Evolutionary conservation across 2,888 invertebrate species (phyloP).

Genomic region (Athalia cordata): DNA sequence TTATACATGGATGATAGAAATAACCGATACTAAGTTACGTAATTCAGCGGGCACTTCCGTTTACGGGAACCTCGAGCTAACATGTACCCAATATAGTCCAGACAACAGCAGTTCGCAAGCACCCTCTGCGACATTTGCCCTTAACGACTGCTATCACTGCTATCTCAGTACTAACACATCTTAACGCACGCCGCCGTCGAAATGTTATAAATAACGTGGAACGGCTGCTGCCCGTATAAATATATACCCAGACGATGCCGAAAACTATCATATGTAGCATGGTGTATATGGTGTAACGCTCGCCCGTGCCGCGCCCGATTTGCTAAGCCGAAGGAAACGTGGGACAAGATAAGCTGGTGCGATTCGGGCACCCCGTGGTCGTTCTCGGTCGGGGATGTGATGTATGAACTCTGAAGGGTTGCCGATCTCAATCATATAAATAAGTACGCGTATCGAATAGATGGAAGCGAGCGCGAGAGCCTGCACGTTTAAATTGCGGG

Average conservation of each 20-base stretch:
- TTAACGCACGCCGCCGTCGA: constrained; percentile 22
- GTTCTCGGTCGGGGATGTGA: background rate
- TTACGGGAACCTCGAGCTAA: constrained; percentile 29
- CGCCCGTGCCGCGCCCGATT: background rate
- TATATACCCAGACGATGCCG: constrained; percentile 30
- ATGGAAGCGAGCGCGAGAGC: background rate
- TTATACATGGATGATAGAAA: background rate
- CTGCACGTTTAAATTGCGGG: background rate
- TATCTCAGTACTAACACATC: constrained; percentile 43
- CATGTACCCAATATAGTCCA: constrained; percentile 39
- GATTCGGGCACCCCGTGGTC: background rate
- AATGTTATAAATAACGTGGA: constrained; percentile 37
- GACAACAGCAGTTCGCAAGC: constrained; percentile 45
- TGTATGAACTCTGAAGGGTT: constrained; percentile 8
- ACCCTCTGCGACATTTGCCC: constrained; percentile 43
- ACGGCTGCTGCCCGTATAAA: constrained; percentile 36
- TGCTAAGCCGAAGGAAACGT: constrained; percentile 11
- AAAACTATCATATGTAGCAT: constrained; percentile 30
- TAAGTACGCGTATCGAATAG: constrained; percentile 4
- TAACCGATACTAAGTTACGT: constrained; percentile 33
- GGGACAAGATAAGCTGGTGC: background rate
- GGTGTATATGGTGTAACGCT: background rate
- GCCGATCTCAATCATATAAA: background rate
- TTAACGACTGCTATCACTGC: constrained; percentile 45
- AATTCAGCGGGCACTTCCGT: constrained; percentile 30